These are phyloP conservation scores for Seira musarum DNA, from an alignment of 2,888 invertebrate species.

Conservation along the genomic window DNA sequence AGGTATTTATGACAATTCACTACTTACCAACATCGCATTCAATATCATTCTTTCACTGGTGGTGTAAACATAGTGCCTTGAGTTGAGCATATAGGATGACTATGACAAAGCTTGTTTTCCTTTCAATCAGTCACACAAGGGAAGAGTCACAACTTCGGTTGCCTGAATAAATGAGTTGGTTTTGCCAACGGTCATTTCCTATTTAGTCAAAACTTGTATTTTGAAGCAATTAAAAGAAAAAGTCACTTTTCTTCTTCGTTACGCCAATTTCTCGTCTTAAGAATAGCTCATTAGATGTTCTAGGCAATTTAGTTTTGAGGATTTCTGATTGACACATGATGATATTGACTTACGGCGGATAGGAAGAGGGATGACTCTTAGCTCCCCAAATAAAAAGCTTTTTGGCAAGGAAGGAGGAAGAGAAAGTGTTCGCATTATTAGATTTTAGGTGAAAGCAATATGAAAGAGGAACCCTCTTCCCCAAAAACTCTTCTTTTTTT, in stretches of 20 bases:
- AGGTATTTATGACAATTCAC: slow-evolving; percentile 5
- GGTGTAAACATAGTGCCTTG: slow-evolving; percentile 5
- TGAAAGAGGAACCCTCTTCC: slow-evolving; percentile 11
- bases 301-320: background rate
- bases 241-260: too few relatives aligned
- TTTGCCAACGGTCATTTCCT: too few relatives aligned
- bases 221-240: too few relatives aligned
- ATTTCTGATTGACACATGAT: background rate
- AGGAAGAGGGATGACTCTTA: slow-evolving; percentile 8
- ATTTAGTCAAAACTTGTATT: too few relatives aligned
- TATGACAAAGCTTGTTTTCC: slow-evolving; percentile 15
- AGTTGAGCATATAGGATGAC: background rate
- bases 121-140: slow-evolving; percentile 1
- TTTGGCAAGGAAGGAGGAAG: slow-evolving; percentile 10
- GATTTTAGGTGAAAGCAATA: slow-evolving; percentile 24
- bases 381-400: slow-evolving; percentile 9
- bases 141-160: background rate
- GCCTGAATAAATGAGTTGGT: too few relatives aligned
- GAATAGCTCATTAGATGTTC: background rate
- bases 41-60: slow-evolving; percentile 2
- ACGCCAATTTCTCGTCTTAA: background rate
- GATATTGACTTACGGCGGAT: background rate
- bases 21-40: background rate
- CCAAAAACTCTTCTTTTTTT: background rate
- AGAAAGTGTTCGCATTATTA: slow-evolving; percentile 1